A percentile compares a stretch with the other conserved stretches of the same genome.
phyloP scores from a whole-genome alignment of 1,140 invertebrate species.

The Drosophila paulistorum region DNA sequence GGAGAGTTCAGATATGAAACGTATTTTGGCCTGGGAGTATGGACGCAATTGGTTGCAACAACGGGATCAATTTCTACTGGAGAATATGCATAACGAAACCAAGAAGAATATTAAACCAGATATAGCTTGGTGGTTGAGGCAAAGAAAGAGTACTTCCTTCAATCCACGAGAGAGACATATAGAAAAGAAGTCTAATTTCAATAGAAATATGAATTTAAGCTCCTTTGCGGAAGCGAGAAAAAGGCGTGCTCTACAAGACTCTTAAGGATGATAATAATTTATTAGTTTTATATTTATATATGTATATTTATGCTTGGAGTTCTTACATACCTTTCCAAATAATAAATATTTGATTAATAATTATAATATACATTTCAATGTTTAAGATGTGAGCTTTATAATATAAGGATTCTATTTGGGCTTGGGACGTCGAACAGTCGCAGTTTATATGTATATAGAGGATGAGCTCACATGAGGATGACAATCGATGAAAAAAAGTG shows the following conservation, averaged over 20 bases:
- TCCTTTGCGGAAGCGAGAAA: neutral
- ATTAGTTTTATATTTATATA: neutral
- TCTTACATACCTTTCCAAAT: neutral
- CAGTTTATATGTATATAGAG: too few species aligned
- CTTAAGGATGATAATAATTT: neutral
- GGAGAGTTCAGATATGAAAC: slow-evolving; percentile 21
- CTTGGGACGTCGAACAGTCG: too few species aligned
- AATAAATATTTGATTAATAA: neutral
- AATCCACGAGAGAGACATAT: neutral
- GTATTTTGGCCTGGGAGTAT: slow-evolving; percentile 43
- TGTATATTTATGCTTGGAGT: neutral
- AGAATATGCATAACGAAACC: slow-evolving; percentile 11
- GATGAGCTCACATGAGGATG: too few species aligned
- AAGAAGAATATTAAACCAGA: slow-evolving; percentile 26
- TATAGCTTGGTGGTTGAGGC: slow-evolving; percentile 34
- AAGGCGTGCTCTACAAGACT: neutral
- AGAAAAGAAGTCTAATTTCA: neutral
- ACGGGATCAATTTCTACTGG: slow-evolving; percentile 23
- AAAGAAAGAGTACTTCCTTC: neutral
- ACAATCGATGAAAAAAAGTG: too few species aligned
- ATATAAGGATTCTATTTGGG: too few species aligned
- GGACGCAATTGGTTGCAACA: slow-evolving; percentile 37
- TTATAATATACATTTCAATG: too few species aligned
- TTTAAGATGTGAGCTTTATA: too few species aligned
- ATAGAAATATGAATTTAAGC: neutral